Base-by-base conservation (phyloP, 2,797 vertebrate genomes). In the Fistularia commersonii region DNA sequence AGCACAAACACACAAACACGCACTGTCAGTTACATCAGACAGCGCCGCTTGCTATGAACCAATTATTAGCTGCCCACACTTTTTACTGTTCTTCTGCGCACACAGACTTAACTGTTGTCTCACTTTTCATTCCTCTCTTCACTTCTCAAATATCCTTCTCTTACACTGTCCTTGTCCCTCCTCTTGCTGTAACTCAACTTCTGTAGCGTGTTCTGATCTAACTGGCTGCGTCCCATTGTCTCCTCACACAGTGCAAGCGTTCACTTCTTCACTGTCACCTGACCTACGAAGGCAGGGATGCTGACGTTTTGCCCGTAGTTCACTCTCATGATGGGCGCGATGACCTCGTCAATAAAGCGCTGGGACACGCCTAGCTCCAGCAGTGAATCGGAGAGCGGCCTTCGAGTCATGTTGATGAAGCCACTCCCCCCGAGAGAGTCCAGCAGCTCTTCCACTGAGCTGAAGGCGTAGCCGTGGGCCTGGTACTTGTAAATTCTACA, bases 401-500 rank as follows among this genome's bases (percentile, higher is more conserved):
- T 91, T 14, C 86, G 93, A 0, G 96, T 98, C 95, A 99, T 97
- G 86, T 99, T 99, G 79, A 98, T 78, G 1, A 99, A 99, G 62
- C 93, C 89, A 0, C 93, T 90, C 3, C 96, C 94, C 0, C 97
- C 97, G 32, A 99, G 88, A 0, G 95, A 98, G 68, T 85, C 90
- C 60, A 99, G 85, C 54, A 99, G 87, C 70, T 97, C 94, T 72
- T 98, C 96, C 71, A 96, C 91, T 0, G 93, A 93, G 48, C 94
- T 95, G 88, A 99, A 99, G 46, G 97, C 93, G 0, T 97, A 96
- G 49, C 96, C 95, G 0, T 98, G 95, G 0, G 93, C 95, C 85
- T 99, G 97, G 84, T 98, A 99, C 87, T 98, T 99, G 79, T 99
- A 99, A 76, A 99, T 93, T 83, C 97, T 99, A 40, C 6, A 41